Conservation (phyloP, 2,888 invertebrate species). For the Hofmannophila pseudospretella region DNA sequence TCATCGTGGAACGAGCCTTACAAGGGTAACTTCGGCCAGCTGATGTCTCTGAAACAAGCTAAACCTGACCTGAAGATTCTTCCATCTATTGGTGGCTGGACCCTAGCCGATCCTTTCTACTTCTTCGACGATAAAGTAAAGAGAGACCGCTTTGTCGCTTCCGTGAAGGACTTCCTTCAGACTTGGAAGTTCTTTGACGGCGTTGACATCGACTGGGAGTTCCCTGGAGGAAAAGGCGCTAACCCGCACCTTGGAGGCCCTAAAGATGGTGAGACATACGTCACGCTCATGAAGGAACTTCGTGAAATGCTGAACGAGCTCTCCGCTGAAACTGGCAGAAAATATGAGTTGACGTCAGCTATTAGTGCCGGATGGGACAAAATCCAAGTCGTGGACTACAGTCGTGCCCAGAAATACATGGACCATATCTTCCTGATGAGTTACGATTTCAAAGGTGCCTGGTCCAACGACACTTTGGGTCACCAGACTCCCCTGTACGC, state of each 20-base stretch:
- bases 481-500: slow-evolving; percentile 65
- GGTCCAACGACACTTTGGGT: slow-evolving; percentile 68
- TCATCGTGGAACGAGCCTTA: slow-evolving; percentile 72
- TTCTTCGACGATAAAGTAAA: slow-evolving; percentile 61
- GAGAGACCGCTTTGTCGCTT: slow-evolving; percentile 60
- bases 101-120: slow-evolving; percentile 69
- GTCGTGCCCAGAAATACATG: slow-evolving; percentile 66
- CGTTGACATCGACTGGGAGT: slow-evolving; percentile 72
- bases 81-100: slow-evolving; percentile 70
- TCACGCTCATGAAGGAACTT: slow-evolving; percentile 61
- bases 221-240: slow-evolving; percentile 72
- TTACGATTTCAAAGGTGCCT: slow-evolving; percentile 71
- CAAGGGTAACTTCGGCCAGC: slow-evolving; percentile 69
- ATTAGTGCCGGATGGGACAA: slow-evolving; percentile 74
- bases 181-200: slow-evolving; percentile 75
- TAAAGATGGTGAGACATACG: slow-evolving; percentile 60
- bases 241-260: slow-evolving; percentile 65
- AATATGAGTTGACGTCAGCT: slow-evolving; percentile 69
- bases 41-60: slow-evolving; percentile 69
- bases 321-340: slow-evolving; percentile 57
- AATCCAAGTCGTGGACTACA: slow-evolving; percentile 69
- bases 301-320: slow-evolving; percentile 64
- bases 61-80: slow-evolving; percentile 65
- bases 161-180: slow-evolving; percentile 65
- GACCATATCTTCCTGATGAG: slow-evolving; percentile 73